phyloP scores from a whole-genome alignment of 2,888 invertebrate genomes.

The Epistrophe eligans region DNA sequence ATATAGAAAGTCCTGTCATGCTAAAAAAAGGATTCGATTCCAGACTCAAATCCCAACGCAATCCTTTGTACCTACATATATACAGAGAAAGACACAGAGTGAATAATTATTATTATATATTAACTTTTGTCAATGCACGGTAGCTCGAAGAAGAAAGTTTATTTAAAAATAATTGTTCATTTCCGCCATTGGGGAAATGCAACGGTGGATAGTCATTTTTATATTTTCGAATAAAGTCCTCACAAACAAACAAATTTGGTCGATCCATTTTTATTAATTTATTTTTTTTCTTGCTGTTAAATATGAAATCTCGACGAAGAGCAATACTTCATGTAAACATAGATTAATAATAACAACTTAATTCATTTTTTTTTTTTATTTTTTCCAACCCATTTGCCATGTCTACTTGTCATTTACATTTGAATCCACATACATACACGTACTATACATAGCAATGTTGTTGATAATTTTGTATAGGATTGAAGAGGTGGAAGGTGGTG shows the following conservation, averaged over 20 bases:
- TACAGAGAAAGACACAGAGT: not conserved
- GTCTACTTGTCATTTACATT: conserved; percentile 42
- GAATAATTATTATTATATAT: conserved; percentile 17
- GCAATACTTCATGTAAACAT: conserved; percentile 52
- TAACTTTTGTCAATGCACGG: not conserved
- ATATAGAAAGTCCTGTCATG: not conserved
- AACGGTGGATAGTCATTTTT: conserved; percentile 3
- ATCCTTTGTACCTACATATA: too few species aligned
- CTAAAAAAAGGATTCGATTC: not conserved
- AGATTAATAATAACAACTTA: conserved; percentile 52
- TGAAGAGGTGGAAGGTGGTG: not conserved
- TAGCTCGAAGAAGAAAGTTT: not conserved
- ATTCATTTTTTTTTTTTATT: conserved; percentile 11
- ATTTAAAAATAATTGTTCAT: not conserved
- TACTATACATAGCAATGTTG: conserved; percentile 29
- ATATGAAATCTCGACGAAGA: conserved; percentile 5
- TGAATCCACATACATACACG: conserved; percentile 4
- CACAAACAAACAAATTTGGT: conserved; percentile 4
- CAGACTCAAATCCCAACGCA: not conserved
- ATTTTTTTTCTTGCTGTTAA: not conserved
- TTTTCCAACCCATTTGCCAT: not conserved
- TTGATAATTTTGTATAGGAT: conserved; percentile 34
- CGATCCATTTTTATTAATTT: conserved; percentile 1
- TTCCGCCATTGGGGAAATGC: conserved; percentile 1
- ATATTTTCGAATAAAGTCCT: not conserved